Conservation (phyloP, 2,888 invertebrate genomes). For the Cephus sareptanus region DNA sequence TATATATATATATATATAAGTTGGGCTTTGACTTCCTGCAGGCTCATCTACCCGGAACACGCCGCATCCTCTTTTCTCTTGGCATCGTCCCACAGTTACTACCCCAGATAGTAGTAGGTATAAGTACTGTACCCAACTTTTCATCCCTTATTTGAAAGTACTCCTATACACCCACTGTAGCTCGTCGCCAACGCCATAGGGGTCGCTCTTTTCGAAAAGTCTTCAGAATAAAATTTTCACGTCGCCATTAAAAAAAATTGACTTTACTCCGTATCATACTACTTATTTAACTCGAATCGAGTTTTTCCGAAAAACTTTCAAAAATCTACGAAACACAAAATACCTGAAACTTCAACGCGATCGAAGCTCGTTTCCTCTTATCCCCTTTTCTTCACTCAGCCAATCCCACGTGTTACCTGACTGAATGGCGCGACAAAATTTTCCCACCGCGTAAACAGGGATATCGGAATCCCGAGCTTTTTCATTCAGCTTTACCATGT, state of each 20-base stretch:
- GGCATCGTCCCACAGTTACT: not conserved
- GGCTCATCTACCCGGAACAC: not conserved
- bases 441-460: constrained; percentile 31
- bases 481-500: constrained; percentile 11
- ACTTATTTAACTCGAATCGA: not conserved
- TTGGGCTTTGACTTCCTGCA: too few species aligned
- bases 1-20: too few species aligned
- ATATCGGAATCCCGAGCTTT: constrained; percentile 29
- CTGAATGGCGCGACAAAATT: constrained; percentile 24
- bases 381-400: not conserved
- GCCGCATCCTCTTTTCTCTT: not conserved
- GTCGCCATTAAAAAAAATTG: not conserved
- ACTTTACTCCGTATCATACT: not conserved
- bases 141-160: not conserved
- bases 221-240: not conserved
- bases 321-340: not conserved
- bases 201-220: not conserved
- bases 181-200: not conserved
- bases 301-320: not conserved
- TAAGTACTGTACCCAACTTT: not conserved
- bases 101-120: not conserved
- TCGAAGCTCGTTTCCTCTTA: not conserved
- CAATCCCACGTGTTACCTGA: not conserved
- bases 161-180: not conserved
- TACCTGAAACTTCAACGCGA: not conserved